Evolutionary conservation across 2,113 vertebrate genomes (phyloP).

Genomic region (Patagioenas fasciata): DNA sequence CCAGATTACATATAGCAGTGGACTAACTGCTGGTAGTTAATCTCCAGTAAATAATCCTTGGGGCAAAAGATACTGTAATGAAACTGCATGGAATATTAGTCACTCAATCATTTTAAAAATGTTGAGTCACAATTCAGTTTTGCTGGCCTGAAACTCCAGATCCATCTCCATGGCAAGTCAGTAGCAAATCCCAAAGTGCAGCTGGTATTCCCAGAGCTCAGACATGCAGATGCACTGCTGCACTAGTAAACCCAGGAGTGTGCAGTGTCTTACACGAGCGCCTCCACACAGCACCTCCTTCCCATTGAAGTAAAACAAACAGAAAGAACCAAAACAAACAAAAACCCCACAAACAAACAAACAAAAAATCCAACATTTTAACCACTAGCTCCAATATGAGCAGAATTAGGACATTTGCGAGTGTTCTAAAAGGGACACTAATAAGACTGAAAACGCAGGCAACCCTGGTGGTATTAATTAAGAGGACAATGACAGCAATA

Average conservation of each 20-base stretch:
- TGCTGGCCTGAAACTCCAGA: slow-evolving; percentile 45
- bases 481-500: background rate
- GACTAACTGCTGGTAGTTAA: background rate
- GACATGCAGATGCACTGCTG: fast-evolving
- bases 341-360: too few relatives aligned
- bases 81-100: slow-evolving; percentile 43
- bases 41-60: background rate
- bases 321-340: too few relatives aligned
- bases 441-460: background rate
- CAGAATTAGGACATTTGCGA: background rate
- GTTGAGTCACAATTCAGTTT: slow-evolving; percentile 46
- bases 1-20: background rate
- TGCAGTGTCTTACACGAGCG: background rate
- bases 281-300: background rate
- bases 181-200: slow-evolving; percentile 6
- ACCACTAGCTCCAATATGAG: background rate
- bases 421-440: background rate
- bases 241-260: background rate
- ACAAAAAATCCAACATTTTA: background rate
- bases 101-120: slow-evolving; percentile 50
- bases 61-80: background rate
- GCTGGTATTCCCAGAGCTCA: slow-evolving; percentile 7
- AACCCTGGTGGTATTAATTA: background rate
- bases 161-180: slow-evolving; percentile 39
- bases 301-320: background rate